Conservation (phyloP, 1,140 invertebrate genomes). For the Aphis gossypii region DNA sequence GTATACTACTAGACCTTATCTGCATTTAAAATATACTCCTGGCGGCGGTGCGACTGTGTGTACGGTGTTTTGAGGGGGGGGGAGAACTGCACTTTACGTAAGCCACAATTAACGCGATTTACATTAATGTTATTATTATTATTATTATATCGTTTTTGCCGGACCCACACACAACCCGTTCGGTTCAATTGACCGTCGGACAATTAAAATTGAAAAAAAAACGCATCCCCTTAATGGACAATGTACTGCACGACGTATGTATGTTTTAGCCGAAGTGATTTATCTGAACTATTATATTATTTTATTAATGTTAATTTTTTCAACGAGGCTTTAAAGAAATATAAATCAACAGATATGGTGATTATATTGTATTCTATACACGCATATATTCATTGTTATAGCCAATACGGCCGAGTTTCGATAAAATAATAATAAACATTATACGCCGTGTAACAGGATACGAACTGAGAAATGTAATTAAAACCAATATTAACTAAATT, state of each 20-base stretch:
- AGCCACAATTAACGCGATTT: constrained; percentile 46
- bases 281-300: background rate
- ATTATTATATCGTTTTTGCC: constrained; percentile 39
- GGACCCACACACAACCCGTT: background rate
- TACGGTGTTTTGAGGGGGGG: background rate
- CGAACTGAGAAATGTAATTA: background rate
- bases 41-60: background rate
- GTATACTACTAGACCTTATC: constrained; percentile 30
- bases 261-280: background rate
- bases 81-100: background rate
- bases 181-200: background rate
- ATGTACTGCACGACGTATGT: background rate
- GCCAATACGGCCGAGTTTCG: no score
- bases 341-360: background rate
- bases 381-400: no score
- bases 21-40: background rate
- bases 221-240: constrained; percentile 5
- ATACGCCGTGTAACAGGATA: background rate
- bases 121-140: constrained; percentile 32
- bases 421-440: background rate
- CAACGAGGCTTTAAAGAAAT: background rate
- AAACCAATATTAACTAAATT: background rate
- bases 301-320: background rate
- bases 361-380: no score
- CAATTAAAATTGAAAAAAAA: constrained; percentile 34